These are phyloP conservation scores for Odontocerum albicorne DNA, from an alignment of 2,888 invertebrate species.

Conservation along the genomic window DNA sequence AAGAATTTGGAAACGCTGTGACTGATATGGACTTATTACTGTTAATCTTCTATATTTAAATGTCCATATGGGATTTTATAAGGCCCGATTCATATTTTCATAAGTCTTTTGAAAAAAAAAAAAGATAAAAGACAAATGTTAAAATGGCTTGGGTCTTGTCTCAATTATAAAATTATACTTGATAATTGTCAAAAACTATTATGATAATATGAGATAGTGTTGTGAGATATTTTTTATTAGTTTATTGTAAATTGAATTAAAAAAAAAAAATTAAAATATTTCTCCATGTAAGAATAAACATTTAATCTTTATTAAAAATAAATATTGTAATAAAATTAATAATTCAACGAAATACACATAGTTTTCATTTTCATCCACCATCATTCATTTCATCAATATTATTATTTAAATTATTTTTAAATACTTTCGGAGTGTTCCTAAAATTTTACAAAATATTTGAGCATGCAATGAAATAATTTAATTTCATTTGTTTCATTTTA, in stretches of 20 bases:
- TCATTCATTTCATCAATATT: not conserved
- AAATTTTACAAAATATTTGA: too few relatives aligned
- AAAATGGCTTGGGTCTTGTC: not conserved
- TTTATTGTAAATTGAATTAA: constrained; percentile 16
- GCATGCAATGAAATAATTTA: too few relatives aligned
- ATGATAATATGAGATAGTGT: constrained; percentile 26
- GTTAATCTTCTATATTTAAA: constrained; percentile 4
- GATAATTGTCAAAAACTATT: not conserved
- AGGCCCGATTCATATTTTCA: too few relatives aligned
- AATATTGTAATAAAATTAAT: constrained; percentile 25
- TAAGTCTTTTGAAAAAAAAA: too few relatives aligned
- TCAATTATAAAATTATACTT: not conserved
- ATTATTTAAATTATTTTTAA: too few relatives aligned
- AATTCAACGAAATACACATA: constrained; percentile 31
- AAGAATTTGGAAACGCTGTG: constrained; percentile 26
- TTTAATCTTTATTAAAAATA: constrained; percentile 22
- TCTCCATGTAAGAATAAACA: constrained; percentile 31
- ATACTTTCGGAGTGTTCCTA: too few relatives aligned
- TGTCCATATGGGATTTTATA: too few relatives aligned
- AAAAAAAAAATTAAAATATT: constrained; percentile 28
- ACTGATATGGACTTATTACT: constrained; percentile 21
- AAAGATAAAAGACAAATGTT: too few relatives aligned
- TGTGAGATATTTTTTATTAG: constrained; percentile 34
- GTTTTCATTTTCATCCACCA: not conserved
- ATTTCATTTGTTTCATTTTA: too few relatives aligned